phyloP scores from a whole-genome alignment of 1,140 invertebrate genomes.

The Trichonephila inaurata region DNA sequence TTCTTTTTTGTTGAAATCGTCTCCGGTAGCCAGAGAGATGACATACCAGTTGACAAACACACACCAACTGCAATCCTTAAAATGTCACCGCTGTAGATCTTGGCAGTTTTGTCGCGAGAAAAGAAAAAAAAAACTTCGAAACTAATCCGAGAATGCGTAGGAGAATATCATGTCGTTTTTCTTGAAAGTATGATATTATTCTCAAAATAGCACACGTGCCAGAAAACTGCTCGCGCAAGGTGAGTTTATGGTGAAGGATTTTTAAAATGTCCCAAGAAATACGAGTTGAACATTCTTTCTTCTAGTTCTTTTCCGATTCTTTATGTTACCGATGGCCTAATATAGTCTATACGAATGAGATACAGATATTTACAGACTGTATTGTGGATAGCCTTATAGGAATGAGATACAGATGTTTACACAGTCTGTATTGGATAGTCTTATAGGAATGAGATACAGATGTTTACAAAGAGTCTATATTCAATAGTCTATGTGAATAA shows the following conservation, averaged over 20 bases:
- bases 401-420: too few species aligned
- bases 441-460: too few species aligned
- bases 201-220: conserved; percentile 13
- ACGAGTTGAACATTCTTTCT: too few species aligned
- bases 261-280: too few species aligned
- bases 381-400: too few species aligned
- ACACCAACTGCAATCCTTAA: conserved; percentile 21
- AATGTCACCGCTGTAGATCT: conserved; percentile 3
- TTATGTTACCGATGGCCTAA: too few species aligned
- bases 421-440: too few species aligned
- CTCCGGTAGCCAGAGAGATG: conserved; percentile 18
- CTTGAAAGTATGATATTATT: neutral
- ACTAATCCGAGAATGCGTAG: conserved; percentile 1
- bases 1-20: neutral
- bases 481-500: too few species aligned
- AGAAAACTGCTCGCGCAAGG: neutral
- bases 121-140: neutral
- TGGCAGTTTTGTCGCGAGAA: neutral
- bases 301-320: too few species aligned
- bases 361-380: too few species aligned
- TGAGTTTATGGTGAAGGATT: neutral
- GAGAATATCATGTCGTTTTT: conserved; percentile 28
- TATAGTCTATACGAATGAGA: too few species aligned
- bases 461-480: too few species aligned
- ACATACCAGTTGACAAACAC: conserved; percentile 35